A percentile compares a stretch with the other conserved stretches of the same genome.
Conservation (phyloP, 2,888 invertebrate species). For the Acleris laterana region DNA sequence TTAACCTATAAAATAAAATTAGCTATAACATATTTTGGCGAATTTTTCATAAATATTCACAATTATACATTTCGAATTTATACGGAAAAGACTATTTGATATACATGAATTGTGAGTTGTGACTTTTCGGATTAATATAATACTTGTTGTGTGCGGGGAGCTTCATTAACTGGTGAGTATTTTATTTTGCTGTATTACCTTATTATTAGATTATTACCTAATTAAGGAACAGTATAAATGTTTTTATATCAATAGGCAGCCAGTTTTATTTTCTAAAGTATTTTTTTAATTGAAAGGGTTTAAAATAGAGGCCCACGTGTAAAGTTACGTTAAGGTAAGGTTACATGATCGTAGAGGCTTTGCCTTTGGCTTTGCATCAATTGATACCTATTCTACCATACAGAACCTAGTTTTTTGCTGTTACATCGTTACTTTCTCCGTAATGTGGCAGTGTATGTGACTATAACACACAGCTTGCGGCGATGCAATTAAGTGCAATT, state of each 20-base stretch:
- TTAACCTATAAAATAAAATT: conserved; percentile 22
- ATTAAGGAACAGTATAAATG: too few species aligned
- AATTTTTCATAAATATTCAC: conserved; percentile 36
- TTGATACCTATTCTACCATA: too few species aligned
- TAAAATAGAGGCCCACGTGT: too few species aligned
- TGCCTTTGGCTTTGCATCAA: too few species aligned
- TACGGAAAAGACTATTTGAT: conserved; percentile 28
- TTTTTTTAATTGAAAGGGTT: too few species aligned
- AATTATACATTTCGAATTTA: conserved; percentile 38
- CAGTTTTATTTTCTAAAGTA: not conserved
- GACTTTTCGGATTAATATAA: conserved; percentile 13
- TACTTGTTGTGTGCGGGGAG: not conserved
- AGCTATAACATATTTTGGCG: conserved; percentile 44
- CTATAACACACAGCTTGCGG: too few species aligned
- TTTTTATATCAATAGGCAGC: not conserved
- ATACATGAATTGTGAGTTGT: conserved; percentile 41
- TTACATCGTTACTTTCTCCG: too few species aligned
- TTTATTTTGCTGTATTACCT: not conserved
- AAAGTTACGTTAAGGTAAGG: too few species aligned
- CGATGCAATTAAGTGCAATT: too few species aligned
- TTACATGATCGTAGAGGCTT: too few species aligned
- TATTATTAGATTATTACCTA: not conserved
- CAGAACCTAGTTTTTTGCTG: too few species aligned
- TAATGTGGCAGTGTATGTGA: too few species aligned
- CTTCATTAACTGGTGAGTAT: conserved; percentile 28